phyloP scores from a whole-genome alignment of 2,797 vertebrate genomes.

The Syndactyla subalaris region DNA sequence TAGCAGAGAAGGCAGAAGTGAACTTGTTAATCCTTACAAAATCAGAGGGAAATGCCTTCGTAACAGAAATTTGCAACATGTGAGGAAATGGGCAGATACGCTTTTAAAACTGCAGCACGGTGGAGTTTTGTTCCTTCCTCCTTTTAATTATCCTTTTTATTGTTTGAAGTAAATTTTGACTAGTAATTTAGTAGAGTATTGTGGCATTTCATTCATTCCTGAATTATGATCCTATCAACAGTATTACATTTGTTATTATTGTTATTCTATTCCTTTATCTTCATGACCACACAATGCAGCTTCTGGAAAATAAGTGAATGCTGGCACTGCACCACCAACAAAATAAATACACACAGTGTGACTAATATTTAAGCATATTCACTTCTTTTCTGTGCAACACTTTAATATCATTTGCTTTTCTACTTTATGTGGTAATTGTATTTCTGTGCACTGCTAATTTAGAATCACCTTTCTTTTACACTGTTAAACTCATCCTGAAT shows the following conservation, averaged over 20 bases:
- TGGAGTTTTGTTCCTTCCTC: background rate
- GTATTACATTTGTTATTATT: background rate
- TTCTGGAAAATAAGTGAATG: background rate
- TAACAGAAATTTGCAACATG: background rate
- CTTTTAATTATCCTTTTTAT: background rate
- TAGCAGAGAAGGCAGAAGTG: background rate
- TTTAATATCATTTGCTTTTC: background rate
- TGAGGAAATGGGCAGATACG: background rate
- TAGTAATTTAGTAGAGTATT: background rate
- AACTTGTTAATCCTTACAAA: background rate
- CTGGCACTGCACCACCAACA: background rate
- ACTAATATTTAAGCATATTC: background rate
- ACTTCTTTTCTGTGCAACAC: background rate
- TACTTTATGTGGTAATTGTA: constrained; percentile 26
- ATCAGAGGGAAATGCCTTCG: background rate
- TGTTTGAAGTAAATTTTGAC: background rate
- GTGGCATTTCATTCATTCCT: background rate
- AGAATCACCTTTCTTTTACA: background rate
- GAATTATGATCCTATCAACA: background rate
- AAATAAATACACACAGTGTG: background rate
- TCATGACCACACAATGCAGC: background rate
- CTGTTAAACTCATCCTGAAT: background rate
- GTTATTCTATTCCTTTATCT: constrained; percentile 12
- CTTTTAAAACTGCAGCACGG: background rate
- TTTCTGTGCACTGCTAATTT: background rate